Conservation (phyloP, 2,797 vertebrate genomes). For the Etheostoma nigrum region DNA sequence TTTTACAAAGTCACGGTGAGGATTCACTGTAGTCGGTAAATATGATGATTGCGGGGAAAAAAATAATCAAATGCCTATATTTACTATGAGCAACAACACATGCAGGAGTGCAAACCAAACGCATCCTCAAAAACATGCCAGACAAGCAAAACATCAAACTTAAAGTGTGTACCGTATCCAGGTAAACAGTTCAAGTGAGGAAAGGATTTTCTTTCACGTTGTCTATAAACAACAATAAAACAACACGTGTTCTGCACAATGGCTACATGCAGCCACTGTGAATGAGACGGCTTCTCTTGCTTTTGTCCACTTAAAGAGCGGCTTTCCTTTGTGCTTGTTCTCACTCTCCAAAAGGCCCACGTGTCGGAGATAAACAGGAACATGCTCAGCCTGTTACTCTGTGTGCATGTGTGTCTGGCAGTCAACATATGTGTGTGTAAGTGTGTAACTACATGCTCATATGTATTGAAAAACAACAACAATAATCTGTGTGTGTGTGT, state of each 20-base stretch:
- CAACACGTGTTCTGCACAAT: background rate
- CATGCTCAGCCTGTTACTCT: background rate
- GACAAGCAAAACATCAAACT: background rate
- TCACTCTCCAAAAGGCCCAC: background rate
- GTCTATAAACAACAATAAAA: background rate
- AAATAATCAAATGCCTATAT: background rate
- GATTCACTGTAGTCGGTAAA: background rate
- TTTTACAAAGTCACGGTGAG: slow-evolving; percentile 1
- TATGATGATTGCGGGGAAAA: background rate
- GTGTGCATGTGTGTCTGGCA: background rate
- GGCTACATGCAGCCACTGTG: background rate
- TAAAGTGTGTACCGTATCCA: background rate
- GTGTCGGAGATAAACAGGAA: background rate
- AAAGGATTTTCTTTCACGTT: too few species aligned
- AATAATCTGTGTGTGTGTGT: slow-evolving; percentile 9
- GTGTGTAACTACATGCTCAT: background rate
- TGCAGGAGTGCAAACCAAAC: background rate
- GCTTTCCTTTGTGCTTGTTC: background rate
- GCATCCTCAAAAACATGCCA: background rate
- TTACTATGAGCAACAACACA: background rate
- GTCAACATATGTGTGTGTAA: background rate
- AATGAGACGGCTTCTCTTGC: background rate
- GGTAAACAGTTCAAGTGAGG: background rate
- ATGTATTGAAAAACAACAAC: slow-evolving; percentile 8
- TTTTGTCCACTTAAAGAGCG: background rate